Evolutionary conservation across 2,797 vertebrate genomes (phyloP).

Genomic region (Neomorphus geoffroyi): DNA sequence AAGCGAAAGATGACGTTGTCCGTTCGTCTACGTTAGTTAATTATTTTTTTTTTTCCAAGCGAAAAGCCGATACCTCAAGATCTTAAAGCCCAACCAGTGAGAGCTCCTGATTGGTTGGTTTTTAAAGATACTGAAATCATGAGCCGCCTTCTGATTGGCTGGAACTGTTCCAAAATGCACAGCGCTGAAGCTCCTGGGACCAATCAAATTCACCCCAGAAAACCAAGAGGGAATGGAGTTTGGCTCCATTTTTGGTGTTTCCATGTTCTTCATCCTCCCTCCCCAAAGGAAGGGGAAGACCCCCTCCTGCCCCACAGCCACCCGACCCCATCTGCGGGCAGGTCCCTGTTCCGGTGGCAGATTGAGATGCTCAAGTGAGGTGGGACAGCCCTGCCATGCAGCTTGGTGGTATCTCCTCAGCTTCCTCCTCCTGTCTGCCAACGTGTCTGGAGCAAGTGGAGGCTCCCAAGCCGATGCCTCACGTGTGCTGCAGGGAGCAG

Average conservation of each 20-base stretch:
- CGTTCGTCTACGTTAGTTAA: constrained; percentile 17
- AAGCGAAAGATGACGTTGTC: constrained; percentile 46
- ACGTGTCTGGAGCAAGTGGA: accelerated
- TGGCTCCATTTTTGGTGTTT: background rate
- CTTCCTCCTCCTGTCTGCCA: background rate
- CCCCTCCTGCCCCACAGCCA: background rate
- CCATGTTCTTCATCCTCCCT: background rate
- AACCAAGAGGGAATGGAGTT: background rate
- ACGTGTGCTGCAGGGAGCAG: background rate
- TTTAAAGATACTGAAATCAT: constrained; percentile 67
- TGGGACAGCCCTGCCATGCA: background rate
- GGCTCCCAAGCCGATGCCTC: accelerated
- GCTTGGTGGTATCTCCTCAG: background rate
- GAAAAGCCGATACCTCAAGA: constrained; percentile 67
- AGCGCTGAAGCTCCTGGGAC: constrained; percentile 41
- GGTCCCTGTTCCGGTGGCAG: background rate
- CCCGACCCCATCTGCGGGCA: background rate
- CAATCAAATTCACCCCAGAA: constrained; percentile 40
- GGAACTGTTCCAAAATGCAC: constrained; percentile 38
- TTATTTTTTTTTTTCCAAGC: background rate
- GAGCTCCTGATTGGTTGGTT: constrained; percentile 61
- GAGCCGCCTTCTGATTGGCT: constrained; percentile 67
- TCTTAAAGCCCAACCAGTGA: constrained; percentile 68
- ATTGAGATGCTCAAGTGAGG: background rate
- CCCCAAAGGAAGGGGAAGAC: background rate